phyloP scores from a whole-genome alignment of 2,797 vertebrate genomes.

The Cryptoblepharus egeriae region DNA sequence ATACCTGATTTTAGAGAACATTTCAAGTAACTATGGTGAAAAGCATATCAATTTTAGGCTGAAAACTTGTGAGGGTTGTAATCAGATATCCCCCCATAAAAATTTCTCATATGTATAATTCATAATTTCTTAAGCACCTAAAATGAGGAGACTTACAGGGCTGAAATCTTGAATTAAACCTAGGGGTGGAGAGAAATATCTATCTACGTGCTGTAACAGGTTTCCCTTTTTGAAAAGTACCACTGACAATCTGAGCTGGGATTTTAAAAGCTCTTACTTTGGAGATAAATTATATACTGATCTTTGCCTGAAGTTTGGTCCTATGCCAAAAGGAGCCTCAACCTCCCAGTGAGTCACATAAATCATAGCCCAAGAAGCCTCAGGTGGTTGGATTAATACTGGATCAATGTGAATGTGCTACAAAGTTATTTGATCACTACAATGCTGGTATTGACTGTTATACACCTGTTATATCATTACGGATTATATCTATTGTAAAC shows the following conservation, averaged over 20 bases:
- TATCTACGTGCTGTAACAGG: slow-evolving; percentile 64
- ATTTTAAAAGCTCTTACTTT: slow-evolving; percentile 64
- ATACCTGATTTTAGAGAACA: not conserved
- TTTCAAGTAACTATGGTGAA: not conserved
- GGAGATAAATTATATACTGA: slow-evolving; percentile 63
- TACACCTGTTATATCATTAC: slow-evolving; percentile 68
- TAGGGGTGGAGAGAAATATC: slow-evolving; percentile 49
- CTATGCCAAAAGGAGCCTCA: slow-evolving; percentile 55
- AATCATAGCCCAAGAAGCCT: slow-evolving; percentile 56
- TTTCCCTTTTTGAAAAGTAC: slow-evolving; percentile 51
- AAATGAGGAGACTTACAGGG: slow-evolving; percentile 56
- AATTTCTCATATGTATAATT: slow-evolving; percentile 55
- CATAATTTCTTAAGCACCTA: slow-evolving; percentile 51
- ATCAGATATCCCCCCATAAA: no score
- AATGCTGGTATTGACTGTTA: slow-evolving; percentile 67
- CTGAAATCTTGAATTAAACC: slow-evolving; percentile 47
- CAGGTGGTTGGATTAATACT: slow-evolving; percentile 57
- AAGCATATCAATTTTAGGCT: not conserved
- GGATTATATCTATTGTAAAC: slow-evolving; percentile 70
- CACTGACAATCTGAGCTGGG: slow-evolving; percentile 52
- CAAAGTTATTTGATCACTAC: slow-evolving; percentile 59
- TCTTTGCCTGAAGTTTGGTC: slow-evolving; percentile 61
- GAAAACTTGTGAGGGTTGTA: not conserved
- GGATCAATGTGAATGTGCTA: slow-evolving; percentile 69
- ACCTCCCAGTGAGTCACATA: slow-evolving; percentile 69